Evolutionary conservation across 2,797 vertebrate species (phyloP).

Genomic region (Xerus rutilus): DNA sequence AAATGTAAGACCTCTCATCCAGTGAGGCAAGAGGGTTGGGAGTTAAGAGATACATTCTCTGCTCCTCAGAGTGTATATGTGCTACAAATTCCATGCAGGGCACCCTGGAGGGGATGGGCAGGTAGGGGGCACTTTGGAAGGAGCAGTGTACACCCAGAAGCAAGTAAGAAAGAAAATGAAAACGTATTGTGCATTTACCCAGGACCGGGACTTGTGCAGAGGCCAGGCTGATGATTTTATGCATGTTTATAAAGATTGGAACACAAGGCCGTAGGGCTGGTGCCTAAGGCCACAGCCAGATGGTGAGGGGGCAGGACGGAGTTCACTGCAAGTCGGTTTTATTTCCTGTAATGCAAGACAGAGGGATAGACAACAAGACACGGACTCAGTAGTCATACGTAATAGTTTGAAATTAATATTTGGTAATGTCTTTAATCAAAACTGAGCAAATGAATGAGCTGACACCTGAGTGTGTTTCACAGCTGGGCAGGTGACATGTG

Average conservation of each 20-base stretch:
- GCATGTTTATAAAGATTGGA: not conserved
- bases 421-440: not conserved
- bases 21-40: not conserved
- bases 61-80: not conserved
- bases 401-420: not conserved
- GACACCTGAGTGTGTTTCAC: not conserved
- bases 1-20: not conserved
- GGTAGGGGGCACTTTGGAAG: not conserved
- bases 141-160: not conserved
- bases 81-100: not conserved
- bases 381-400: not conserved
- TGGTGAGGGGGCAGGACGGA: not conserved
- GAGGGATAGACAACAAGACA: not conserved
- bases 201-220: not conserved
- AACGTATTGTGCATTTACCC: not conserved
- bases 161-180: not conserved
- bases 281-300: not conserved
- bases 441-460: not conserved
- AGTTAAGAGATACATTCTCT: not conserved
- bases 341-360: not conserved
- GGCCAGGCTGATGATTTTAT: not conserved
- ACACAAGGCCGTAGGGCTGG: not conserved
- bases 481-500: accelerated
- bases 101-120: too few relatives aligned
- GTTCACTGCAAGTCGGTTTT: not conserved